Conservation (phyloP, 2,888 invertebrate species). For the Noctua pronuba region DNA sequence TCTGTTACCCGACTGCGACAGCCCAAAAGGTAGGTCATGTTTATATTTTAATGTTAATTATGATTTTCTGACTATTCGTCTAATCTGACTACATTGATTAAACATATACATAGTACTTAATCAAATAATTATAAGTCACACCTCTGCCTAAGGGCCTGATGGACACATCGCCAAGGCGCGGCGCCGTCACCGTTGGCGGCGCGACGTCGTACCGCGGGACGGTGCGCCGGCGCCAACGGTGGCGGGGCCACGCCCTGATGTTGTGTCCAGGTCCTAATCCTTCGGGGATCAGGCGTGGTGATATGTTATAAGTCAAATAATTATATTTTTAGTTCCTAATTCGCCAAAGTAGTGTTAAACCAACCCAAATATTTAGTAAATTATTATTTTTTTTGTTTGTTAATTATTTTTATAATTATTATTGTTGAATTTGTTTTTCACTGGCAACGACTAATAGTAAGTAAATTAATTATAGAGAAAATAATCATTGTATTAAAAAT, state of each 20-base stretch:
- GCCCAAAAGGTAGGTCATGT: neutral
- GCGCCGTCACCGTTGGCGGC: too few species aligned
- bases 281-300: neutral
- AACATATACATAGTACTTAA: neutral
- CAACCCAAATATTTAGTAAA: constrained; percentile 64
- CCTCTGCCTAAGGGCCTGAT: neutral
- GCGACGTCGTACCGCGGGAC: too few species aligned
- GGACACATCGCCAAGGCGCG: too few species aligned
- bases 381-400: constrained; percentile 63
- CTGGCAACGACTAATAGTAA: constrained; percentile 65
- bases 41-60: neutral
- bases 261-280: neutral
- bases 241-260: too few species aligned
- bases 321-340: constrained; percentile 70
- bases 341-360: constrained; percentile 69
- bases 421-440: constrained; percentile 65
- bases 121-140: neutral
- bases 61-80: constrained; percentile 24
- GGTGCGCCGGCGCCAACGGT: too few species aligned
- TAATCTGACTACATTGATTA: constrained; percentile 15
- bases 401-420: constrained; percentile 68
- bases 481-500: constrained; percentile 40
- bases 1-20: neutral
- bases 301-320: constrained; percentile 49
- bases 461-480: constrained; percentile 41